Percentiles rank a stretch among this genome's conserved stretches.
These are phyloP conservation scores for Cerastis leucographa DNA, from an alignment of 2,888 invertebrate species.

Conservation along the genomic window DNA sequence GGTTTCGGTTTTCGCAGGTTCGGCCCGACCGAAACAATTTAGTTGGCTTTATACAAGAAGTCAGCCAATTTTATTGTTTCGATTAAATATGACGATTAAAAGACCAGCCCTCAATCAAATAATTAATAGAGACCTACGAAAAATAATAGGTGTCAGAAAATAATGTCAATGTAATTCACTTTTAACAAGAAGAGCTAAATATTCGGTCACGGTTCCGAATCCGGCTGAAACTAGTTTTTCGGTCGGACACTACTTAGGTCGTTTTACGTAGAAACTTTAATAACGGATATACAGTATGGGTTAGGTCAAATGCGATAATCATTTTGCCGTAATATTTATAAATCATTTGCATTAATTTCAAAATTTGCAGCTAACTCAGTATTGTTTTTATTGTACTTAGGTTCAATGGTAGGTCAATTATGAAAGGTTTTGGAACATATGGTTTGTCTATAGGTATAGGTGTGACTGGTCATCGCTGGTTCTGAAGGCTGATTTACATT, in stretches of 20 bases:
- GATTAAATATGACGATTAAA: not conserved
- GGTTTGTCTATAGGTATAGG: slow-evolving; percentile 68
- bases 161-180: not conserved
- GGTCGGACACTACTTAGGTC: slow-evolving; percentile 45
- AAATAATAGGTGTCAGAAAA: not conserved
- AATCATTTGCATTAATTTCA: slow-evolving; percentile 60
- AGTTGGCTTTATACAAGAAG: not conserved
- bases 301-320: slow-evolving; percentile 68
- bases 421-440: slow-evolving; percentile 62
- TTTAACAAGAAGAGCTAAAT: not conserved
- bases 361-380: slow-evolving; percentile 71
- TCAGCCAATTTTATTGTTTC: not conserved
- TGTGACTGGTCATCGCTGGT: slow-evolving; percentile 62
- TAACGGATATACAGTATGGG: slow-evolving; percentile 72
- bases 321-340: slow-evolving; percentile 65
- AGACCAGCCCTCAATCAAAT: not conserved
- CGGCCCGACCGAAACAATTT: not conserved
- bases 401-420: slow-evolving; percentile 53
- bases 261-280: slow-evolving; percentile 59
- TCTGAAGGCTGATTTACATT: slow-evolving; percentile 25
- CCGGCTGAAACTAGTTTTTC: slow-evolving; percentile 1
- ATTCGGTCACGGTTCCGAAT: not conserved
- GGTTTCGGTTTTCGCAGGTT: not conserved
- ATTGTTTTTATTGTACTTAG: slow-evolving; percentile 73
- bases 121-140: slow-evolving; percentile 1